These are phyloP conservation scores for Amblyopsis hoosieri DNA, from an alignment of 2,797 vertebrate species.

Conservation along the genomic window DNA sequence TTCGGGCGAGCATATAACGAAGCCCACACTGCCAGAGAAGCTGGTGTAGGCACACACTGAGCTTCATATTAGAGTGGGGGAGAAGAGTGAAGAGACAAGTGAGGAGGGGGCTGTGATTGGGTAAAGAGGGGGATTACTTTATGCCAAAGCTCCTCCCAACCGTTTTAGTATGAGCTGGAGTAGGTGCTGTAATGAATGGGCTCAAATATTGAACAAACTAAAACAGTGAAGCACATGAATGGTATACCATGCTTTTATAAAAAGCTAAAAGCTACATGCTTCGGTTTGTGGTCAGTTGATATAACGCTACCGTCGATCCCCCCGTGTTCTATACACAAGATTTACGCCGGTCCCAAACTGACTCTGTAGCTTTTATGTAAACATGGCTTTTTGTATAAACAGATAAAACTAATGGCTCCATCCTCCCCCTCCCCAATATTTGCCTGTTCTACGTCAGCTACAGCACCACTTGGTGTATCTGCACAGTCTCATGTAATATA, in stretches of 20 bases:
- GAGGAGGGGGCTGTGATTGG: conserved; percentile 37
- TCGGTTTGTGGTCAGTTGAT: not conserved
- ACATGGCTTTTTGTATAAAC: conserved; percentile 49
- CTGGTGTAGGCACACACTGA: conserved; percentile 28
- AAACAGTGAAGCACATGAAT: not conserved
- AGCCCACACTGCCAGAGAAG: conserved; percentile 63
- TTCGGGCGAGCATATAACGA: conserved; percentile 71
- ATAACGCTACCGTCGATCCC: not conserved
- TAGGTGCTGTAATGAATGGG: not conserved
- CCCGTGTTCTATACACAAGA: conserved; percentile 3
- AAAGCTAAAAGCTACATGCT: not conserved
- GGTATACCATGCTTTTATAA: no score
- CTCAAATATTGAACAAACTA: not conserved
- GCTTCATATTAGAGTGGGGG: conserved; percentile 78
- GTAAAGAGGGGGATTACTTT: conserved; percentile 64
- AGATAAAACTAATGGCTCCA: conserved; percentile 19
- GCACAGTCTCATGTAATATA: conserved; percentile 10
- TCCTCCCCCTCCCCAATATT: not conserved
- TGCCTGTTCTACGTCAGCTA: conserved; percentile 1
- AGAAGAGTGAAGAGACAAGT: conserved; percentile 22
- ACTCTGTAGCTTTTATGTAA: conserved; percentile 38
- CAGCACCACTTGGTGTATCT: conserved; percentile 1
- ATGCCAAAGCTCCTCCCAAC: conserved; percentile 60
- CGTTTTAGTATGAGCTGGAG: conserved; percentile 55
- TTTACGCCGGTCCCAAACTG: conserved; percentile 6